Percentiles rank a stretch among this genome's conserved stretches.
These are phyloP conservation scores for Chionodraco myersi DNA, from an alignment of 2,113 vertebrate species.

Conservation along the genomic window DNA sequence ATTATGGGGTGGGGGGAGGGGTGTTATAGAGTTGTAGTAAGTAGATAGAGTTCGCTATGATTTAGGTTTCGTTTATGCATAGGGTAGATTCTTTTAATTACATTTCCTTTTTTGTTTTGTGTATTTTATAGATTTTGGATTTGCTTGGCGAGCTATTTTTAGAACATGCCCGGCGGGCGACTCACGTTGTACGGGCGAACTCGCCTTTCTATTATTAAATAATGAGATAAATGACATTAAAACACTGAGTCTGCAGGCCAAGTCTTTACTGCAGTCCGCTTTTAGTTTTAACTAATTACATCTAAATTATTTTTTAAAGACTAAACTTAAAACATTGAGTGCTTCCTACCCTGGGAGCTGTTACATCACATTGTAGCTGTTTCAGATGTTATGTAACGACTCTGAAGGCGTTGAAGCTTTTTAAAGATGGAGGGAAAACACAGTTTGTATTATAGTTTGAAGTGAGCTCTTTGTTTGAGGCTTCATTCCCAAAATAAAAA, in stretches of 20 bases:
- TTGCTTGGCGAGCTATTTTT: no score
- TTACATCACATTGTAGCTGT: conserved; percentile 35
- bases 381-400: conserved; percentile 13
- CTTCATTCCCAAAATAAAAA: conserved; percentile 17
- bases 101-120: no score
- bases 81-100: no score
- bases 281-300: conserved; percentile 3
- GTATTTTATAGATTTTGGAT: no score
- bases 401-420: conserved; percentile 23
- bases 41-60: no score
- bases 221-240: background rate
- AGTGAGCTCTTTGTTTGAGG: background rate
- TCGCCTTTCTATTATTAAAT: conserved; percentile 7
- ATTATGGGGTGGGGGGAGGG: no score
- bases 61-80: no score
- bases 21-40: no score
- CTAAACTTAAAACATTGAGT: conserved; percentile 15
- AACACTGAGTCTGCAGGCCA: background rate
- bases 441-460: conserved; percentile 7
- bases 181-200: no score
- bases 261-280: conserved; percentile 4
- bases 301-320: background rate
- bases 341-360: background rate
- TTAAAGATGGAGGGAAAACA: conserved; percentile 15
- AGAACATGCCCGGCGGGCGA: no score